These are phyloP conservation scores for Thinocorus orbignyianus DNA, from an alignment of 2,113 vertebrate genomes.

Conservation along the genomic window DNA sequence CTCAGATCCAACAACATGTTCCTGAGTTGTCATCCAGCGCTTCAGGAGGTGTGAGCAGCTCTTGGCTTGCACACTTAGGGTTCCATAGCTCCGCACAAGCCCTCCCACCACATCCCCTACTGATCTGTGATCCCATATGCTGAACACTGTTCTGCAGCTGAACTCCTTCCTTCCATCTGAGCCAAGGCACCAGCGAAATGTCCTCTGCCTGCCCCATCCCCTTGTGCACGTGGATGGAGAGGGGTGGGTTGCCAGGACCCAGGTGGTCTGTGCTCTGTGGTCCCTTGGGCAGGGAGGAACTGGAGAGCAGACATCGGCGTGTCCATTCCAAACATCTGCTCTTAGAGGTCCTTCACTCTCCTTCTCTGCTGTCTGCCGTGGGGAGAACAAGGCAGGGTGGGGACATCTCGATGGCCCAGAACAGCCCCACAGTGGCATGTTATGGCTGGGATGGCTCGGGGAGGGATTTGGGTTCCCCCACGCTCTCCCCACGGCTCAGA, in stretches of 20 bases:
- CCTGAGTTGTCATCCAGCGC: not conserved
- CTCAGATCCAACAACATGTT: not conserved
- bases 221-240: not conserved
- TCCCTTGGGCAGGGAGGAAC: not conserved
- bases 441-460: not conserved
- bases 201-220: not conserved
- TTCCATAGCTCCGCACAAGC: not conserved
- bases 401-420: not conserved
- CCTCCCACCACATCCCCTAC: not conserved
- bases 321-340: not conserved
- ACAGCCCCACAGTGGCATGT: rapidly evolving
- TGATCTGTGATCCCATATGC: not conserved
- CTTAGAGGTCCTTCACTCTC: not conserved
- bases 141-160: not conserved
- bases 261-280: not conserved
- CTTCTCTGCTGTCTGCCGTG: not conserved
- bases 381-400: not conserved
- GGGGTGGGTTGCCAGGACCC: not conserved
- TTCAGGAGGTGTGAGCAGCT: not conserved
- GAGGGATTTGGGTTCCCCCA: not conserved
- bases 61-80: not conserved
- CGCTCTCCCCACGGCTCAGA: not conserved
- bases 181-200: not conserved
- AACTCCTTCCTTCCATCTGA: not conserved
- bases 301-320: not conserved